Evolutionary conservation across 1,140 invertebrate species (phyloP).

Genomic region (Papilio helenus): DNA sequence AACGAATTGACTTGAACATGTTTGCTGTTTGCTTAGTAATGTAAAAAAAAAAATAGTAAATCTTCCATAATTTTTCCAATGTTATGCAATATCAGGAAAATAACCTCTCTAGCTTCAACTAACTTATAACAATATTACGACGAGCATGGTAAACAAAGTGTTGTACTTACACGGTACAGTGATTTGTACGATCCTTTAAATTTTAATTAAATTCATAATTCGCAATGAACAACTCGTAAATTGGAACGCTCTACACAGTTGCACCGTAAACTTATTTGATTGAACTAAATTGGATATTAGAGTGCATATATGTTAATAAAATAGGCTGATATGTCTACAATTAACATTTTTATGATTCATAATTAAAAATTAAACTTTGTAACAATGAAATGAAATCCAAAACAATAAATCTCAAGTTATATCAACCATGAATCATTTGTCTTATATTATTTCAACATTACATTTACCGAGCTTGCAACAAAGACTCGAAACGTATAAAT

Average conservation of each 20-base stretch:
- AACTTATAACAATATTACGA: background rate
- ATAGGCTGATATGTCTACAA: background rate
- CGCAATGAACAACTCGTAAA: background rate
- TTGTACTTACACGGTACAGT: background rate
- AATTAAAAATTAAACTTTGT: background rate
- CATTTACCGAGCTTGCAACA: slow-evolving; percentile 27
- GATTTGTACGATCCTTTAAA: background rate
- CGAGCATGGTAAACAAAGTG: background rate
- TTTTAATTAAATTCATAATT: background rate
- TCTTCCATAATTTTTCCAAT: background rate
- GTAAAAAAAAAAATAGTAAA: background rate
- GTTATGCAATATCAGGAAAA: background rate
- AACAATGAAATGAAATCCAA: background rate
- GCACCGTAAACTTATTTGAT: background rate
- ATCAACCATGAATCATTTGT: background rate
- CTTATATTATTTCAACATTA: slow-evolving; percentile 11
- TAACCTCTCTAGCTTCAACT: background rate
- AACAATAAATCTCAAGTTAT: slow-evolving; percentile 3
- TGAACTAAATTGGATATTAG: background rate
- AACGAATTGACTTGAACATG: background rate
- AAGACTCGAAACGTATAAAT: slow-evolving; percentile 13
- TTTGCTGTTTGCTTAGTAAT: background rate
- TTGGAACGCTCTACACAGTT: background rate
- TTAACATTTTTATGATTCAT: background rate
- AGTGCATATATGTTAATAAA: background rate